phyloP scores from a whole-genome alignment of 2,797 vertebrate genomes.

The Corythornis leucogaster region DNA sequence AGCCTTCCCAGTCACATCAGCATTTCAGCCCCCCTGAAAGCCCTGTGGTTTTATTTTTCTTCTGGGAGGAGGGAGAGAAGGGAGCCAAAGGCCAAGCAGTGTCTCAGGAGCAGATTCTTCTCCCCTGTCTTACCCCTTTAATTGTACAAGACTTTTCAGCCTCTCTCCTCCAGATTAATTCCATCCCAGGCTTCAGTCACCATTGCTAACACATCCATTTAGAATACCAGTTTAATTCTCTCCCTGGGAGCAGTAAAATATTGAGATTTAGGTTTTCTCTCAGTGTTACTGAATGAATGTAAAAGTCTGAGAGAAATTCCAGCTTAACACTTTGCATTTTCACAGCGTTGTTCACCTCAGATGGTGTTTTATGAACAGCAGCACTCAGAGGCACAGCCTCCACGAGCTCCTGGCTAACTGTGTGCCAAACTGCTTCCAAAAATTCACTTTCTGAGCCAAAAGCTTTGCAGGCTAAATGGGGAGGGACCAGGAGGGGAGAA shows the following conservation, averaged over 20 bases:
- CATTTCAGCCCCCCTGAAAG: background rate
- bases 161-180: background rate
- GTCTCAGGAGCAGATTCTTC: background rate
- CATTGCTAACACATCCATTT: background rate
- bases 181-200: background rate
- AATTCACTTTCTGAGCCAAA: background rate
- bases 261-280: constrained; percentile 1
- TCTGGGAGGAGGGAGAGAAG: background rate
- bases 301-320: background rate
- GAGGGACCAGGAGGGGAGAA: background rate
- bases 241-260: background rate
- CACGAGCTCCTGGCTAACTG: background rate
- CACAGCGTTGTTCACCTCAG: background rate
- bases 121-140: background rate
- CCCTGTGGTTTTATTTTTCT: background rate
- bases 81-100: background rate
- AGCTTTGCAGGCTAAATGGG: background rate
- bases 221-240: background rate
- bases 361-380: background rate
- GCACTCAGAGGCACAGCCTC: background rate
- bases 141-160: background rate
- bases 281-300: background rate
- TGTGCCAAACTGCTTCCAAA: background rate
- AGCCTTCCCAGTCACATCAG: background rate
- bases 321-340: background rate